Evolutionary conservation across 23 tunicate species (phyloP), one percentile per base, ranked within the genome.

Genomic region (Ascidia mentula): DNA sequence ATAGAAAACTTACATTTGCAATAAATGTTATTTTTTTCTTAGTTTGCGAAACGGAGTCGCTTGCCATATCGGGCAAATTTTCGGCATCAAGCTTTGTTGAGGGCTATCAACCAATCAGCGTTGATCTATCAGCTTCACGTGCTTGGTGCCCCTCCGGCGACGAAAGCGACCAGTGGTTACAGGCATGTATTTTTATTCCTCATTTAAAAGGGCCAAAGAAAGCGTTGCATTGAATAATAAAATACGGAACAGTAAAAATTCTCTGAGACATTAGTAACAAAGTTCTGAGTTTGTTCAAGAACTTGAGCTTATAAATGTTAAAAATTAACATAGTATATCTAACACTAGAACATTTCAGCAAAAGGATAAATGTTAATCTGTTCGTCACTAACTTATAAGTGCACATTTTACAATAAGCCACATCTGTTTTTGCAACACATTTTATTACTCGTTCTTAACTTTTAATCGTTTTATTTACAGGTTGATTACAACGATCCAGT

Each of bases 61-160:
- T 74, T 6, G 18, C 72, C 5, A 70, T 69, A 18, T 40, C 37
- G 13, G 45, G 38, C 12, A 30, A 13, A 33, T 79, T 79, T 59
- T 12, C 82, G 4, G 82, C 82, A 30, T 79, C 82, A 24, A 79
- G 82, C 37, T 70, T 60, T 22, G 31, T 60, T 13, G 74, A 34
- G 30, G 74, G 20, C 5, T 60, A 34, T 61, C 8, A 33, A 28
- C 72, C 82, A 28, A 35, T 22, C 40, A 30, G 46, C 73, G 74
- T 46, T 1, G 13, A 37, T 18, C 73, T 79, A 20, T 22, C 26
- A 18, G 33, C 46, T 0, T 32, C 59, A 32, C 53, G 59, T 24
- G 82, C 82, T 34, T 79, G 82, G 82, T 79, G 82, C 36, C 82
- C 82, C 17, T 35, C 30, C 4, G 37, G 8, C 24, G 40, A 65